Evolutionary conservation across 1,140 invertebrate genomes (phyloP).

Genomic region (Macrotrachela quadricornifera): DNA sequence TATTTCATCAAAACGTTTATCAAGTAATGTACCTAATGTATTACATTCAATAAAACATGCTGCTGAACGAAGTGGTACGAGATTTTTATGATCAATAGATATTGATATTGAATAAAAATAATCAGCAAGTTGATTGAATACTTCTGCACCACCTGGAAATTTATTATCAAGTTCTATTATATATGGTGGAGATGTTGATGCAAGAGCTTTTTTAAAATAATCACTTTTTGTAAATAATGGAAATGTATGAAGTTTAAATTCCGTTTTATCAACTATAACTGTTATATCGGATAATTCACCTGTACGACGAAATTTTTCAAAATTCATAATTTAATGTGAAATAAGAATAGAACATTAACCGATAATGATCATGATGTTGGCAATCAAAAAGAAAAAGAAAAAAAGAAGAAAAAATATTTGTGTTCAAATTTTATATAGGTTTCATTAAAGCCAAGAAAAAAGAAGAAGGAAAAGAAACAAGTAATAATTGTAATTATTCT

Average conservation of each 20-base stretch:
- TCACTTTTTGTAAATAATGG: constrained; percentile 7
- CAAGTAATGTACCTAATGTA: too few relatives aligned
- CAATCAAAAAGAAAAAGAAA: too few relatives aligned
- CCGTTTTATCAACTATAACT: constrained; percentile 1
- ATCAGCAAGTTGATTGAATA: constrained; percentile 8
- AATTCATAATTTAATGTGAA: constrained; percentile 5
- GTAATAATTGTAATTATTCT: too few relatives aligned
- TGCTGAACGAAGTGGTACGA: too few relatives aligned
- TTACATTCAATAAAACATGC: too few relatives aligned
- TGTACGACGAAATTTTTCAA: constrained; percentile 3
- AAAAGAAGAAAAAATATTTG: too few relatives aligned
- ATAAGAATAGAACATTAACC: too few relatives aligned
- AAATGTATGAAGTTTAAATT: constrained; percentile 10
- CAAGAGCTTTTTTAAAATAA: constrained; percentile 8
- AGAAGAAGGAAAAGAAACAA: too few relatives aligned
- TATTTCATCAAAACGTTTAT: too few relatives aligned
- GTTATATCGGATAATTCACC: constrained; percentile 9
- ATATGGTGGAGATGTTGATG: background rate
- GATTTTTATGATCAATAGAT: constrained; percentile 1
- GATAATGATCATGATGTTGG: too few relatives aligned
- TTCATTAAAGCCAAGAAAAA: too few relatives aligned
- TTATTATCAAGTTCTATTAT: constrained; percentile 2
- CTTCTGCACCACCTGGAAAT: constrained; percentile 7
- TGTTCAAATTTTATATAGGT: too few relatives aligned
- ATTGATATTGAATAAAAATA: constrained; percentile 8